phyloP scores from a whole-genome alignment of 2,113 vertebrate genomes.

The Spheniscus mendiculus region DNA sequence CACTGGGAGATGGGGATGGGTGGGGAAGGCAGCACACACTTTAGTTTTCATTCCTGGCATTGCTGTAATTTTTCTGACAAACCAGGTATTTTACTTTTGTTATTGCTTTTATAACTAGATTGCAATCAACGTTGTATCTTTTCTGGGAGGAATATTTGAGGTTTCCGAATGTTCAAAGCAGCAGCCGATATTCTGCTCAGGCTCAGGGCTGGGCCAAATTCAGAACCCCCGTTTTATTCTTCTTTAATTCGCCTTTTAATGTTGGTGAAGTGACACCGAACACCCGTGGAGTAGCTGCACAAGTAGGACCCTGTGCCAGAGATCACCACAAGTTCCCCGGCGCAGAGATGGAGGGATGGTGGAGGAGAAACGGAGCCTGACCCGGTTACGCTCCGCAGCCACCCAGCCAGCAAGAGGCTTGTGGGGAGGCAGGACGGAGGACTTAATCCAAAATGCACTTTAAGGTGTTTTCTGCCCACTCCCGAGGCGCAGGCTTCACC shows the following conservation, averaged over 20 bases:
- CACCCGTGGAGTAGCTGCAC: not conserved
- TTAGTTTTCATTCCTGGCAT: not conserved
- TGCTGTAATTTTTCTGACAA: not conserved
- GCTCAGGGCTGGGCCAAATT: not conserved
- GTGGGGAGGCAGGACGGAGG: not conserved
- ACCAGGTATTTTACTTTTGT: not conserved
- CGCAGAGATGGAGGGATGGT: rapidly evolving
- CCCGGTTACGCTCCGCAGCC: rapidly evolving
- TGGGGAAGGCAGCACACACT: not conserved
- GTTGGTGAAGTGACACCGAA: rapidly evolving
- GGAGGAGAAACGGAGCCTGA: not conserved
- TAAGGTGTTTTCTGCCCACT: not conserved
- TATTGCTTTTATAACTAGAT: not conserved
- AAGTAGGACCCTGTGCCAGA: not conserved
- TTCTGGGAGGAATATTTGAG: not conserved
- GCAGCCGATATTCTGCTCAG: not conserved
- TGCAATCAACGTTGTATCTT: too few species aligned
- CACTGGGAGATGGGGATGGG: rapidly evolving
- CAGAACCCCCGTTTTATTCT: not conserved
- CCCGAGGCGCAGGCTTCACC: not conserved
- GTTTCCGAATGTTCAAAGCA: not conserved
- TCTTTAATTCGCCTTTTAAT: too few species aligned
- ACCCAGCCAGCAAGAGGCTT: not conserved
- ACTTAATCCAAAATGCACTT: rapidly evolving
- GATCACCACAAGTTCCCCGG: rapidly evolving